These are phyloP conservation scores for Acrocephalus arundinaceus DNA, from an alignment of 2,113 vertebrate genomes.

Conservation along the genomic window DNA sequence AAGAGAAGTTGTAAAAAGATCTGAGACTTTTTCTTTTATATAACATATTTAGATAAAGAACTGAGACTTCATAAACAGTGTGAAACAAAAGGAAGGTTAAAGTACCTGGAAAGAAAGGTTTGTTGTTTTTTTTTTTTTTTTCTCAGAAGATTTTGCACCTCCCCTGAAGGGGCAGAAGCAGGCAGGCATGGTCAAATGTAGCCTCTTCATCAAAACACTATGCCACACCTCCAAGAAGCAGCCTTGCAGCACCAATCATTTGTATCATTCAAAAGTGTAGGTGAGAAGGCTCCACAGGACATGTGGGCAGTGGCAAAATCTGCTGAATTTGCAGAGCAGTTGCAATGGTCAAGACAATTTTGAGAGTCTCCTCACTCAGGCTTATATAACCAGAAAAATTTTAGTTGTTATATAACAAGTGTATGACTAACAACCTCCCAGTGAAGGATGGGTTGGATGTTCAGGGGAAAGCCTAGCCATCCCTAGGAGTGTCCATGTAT, in stretches of 20 bases:
- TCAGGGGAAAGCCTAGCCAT: background rate
- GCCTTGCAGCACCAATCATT: background rate
- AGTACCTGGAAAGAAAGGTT: background rate
- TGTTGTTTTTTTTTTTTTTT: background rate
- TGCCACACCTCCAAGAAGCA: background rate
- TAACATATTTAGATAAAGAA: background rate
- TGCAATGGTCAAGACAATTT: background rate
- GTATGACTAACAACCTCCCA: fast-evolving
- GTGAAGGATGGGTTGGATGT: fast-evolving
- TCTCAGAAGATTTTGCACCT: background rate
- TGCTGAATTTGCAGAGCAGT: background rate
- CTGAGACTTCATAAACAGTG: background rate
- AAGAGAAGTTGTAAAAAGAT: background rate
- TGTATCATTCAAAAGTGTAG: background rate
- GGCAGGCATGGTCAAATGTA: background rate
- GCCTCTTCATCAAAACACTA: fast-evolving
- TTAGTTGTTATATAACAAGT: background rate
- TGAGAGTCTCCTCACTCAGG: background rate
- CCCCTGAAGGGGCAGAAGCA: background rate
- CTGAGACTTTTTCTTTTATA: background rate
- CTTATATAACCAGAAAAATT: background rate
- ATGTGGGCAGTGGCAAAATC: background rate
- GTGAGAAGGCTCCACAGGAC: background rate
- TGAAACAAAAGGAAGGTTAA: background rate
- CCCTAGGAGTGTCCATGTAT: background rate